Percentiles rank a stretch among this genome's conserved stretches.
phyloP scores from a whole-genome alignment of 2,797 vertebrate genomes.

The Muraenolepis orangiensis region DNA sequence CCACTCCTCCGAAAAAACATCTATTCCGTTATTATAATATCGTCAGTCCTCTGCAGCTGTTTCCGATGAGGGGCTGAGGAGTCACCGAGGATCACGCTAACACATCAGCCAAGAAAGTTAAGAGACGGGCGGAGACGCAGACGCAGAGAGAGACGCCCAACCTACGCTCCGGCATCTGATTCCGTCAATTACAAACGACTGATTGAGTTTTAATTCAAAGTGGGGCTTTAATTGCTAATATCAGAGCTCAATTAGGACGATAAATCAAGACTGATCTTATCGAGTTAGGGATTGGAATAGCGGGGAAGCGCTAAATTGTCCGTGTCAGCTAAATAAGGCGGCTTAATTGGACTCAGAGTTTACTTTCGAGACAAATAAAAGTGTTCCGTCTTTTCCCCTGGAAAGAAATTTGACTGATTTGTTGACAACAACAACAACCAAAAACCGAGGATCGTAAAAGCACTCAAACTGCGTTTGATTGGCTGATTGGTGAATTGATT shows the following conservation, averaged over 20 bases:
- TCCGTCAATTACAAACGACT: constrained; percentile 78
- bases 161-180: constrained; percentile 68
- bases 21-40: neutral
- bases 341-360: constrained; percentile 71
- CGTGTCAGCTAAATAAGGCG: constrained; percentile 84
- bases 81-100: neutral
- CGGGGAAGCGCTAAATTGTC: constrained; percentile 76
- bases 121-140: constrained; percentile 18
- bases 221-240: constrained; percentile 82
- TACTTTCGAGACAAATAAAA: constrained; percentile 60
- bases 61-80: neutral
- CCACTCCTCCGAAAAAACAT: neutral
- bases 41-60: neutral
- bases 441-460: neutral
- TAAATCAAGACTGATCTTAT: constrained; percentile 82
- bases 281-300: constrained; percentile 79
- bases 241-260: constrained; percentile 80
- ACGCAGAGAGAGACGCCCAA: constrained; percentile 51
- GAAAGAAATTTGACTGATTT: neutral
- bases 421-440: neutral
- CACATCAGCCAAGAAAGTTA: neutral
- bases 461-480: neutral
- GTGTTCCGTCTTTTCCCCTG: constrained; percentile 20
- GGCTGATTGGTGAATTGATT: neutral
- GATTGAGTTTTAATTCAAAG: constrained; percentile 82